phyloP scores from a whole-genome alignment of 2,888 invertebrate species.

The Stictocephala bisonia region DNA sequence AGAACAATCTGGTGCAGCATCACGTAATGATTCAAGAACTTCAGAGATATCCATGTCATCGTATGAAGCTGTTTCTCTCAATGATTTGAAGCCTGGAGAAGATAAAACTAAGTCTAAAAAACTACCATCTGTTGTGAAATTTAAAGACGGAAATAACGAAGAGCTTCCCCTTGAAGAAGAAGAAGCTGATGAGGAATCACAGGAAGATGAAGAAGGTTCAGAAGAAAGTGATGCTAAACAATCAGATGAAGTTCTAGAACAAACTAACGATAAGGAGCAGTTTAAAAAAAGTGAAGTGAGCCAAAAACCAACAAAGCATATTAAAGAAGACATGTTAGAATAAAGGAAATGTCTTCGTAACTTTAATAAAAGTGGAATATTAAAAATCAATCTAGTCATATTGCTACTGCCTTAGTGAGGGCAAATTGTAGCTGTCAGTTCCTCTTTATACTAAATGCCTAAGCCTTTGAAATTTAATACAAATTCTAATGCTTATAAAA shows the following conservation, averaged over 20 bases:
- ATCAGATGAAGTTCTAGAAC: not conserved
- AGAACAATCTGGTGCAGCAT: too few species aligned
- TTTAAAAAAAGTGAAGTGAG: not conserved
- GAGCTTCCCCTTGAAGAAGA: not conserved
- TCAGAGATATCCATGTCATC: slow-evolving; percentile 42
- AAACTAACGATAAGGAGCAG: not conserved
- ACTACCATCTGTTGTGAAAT: too few species aligned
- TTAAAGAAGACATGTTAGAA: not conserved
- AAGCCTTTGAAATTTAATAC: too few species aligned
- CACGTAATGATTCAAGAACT: slow-evolving; percentile 31
- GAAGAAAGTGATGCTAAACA: not conserved
- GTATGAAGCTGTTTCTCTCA: slow-evolving; percentile 39
- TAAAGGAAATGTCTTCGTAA: not conserved
- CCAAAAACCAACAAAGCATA: not conserved
- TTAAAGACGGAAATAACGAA: not conserved
- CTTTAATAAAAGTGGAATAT: too few species aligned
- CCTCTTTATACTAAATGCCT: too few species aligned
- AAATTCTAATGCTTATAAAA: too few species aligned
- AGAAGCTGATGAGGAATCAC: not conserved
- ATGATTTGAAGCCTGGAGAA: not conserved
- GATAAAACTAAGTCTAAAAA: too few species aligned
- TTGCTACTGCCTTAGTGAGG: too few species aligned
- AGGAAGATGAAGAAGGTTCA: not conserved
- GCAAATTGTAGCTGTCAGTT: too few species aligned
- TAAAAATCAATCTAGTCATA: too few species aligned